A percentile compares a stretch with the other conserved stretches of the same genome.
Conservation (phyloP, 2,888 invertebrate species). For the Clostera curtula region DNA sequence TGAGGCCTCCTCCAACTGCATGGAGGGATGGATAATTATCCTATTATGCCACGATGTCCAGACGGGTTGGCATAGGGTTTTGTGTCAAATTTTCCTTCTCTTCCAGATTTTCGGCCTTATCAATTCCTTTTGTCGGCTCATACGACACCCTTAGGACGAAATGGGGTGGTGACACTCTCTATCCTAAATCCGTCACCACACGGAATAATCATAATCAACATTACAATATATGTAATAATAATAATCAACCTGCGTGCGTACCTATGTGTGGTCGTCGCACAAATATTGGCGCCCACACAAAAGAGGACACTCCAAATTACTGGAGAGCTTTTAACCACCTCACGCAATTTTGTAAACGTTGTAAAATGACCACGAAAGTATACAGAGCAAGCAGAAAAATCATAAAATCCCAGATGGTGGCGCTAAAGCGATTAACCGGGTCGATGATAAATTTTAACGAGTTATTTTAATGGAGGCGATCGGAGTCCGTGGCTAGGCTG, state of each 20-base stretch:
- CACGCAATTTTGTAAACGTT: constrained; percentile 62
- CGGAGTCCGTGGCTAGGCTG: constrained; percentile 68
- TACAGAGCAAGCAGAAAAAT: constrained; percentile 71
- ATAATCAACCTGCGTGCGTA: too few relatives aligned
- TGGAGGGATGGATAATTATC: too few relatives aligned
- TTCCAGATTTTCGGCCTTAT: too few relatives aligned
- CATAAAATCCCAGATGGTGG: constrained; percentile 75
- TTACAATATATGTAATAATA: constrained; percentile 2
- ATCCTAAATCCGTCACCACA: too few relatives aligned
- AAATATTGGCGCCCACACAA: constrained; percentile 24
- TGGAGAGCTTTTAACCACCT: constrained; percentile 39
- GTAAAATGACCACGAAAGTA: constrained; percentile 69
- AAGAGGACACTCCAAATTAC: constrained; percentile 26
- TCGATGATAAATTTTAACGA: constrained; percentile 76
- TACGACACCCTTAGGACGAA: too few relatives aligned
- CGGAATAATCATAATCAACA: too few relatives aligned
- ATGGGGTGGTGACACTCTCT: too few relatives aligned
- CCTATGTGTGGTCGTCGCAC: too few relatives aligned
- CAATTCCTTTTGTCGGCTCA: too few relatives aligned
- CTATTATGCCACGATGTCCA: too few relatives aligned
- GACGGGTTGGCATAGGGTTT: too few relatives aligned
- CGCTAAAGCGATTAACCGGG: constrained; percentile 74
- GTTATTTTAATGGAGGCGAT: constrained; percentile 75
- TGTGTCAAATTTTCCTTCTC: too few relatives aligned
- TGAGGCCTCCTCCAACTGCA: constrained; percentile 15